Evolutionary conservation across 2,113 vertebrate species (phyloP).

Genomic region (Odocoileus hemionus): DNA sequence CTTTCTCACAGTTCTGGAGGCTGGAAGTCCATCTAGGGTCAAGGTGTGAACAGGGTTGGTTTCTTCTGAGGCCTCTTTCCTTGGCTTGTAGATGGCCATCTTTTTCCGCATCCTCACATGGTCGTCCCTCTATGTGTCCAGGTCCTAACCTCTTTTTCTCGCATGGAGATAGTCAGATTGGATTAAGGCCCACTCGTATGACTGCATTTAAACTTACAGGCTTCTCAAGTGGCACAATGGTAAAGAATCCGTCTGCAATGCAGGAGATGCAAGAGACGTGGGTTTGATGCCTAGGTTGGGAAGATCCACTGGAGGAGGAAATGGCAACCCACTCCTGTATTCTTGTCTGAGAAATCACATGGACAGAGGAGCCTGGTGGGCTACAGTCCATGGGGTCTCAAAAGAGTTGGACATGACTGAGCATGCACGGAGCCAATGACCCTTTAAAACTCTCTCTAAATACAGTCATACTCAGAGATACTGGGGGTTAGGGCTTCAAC

Average conservation of each 20-base stretch:
- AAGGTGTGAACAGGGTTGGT: accelerated
- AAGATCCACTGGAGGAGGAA: not conserved
- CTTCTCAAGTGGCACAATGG: not conserved
- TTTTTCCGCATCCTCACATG: not conserved
- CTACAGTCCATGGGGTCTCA: not conserved
- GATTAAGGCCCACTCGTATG: not conserved
- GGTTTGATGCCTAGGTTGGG: not conserved
- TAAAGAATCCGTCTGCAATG: not conserved
- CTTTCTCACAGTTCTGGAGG: not conserved
- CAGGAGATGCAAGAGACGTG: not conserved
- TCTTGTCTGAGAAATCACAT: not conserved
- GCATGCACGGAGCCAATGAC: not conserved
- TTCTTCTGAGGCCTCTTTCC: not conserved
- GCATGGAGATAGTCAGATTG: accelerated
- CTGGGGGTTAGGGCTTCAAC: not conserved
- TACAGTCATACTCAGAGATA: not conserved
- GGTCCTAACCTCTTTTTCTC: not conserved
- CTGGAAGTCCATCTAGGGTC: too few species aligned
- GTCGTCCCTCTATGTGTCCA: accelerated
- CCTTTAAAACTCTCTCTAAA: not conserved
- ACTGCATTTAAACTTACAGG: accelerated
- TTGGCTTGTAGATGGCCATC: accelerated
- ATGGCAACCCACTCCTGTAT: not conserved
- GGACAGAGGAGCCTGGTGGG: not conserved
- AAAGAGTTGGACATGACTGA: not conserved